Evolutionary conservation across 2,797 vertebrate genomes (phyloP), one percentile per base, ranked within the genome.

Genomic region (Acipenser transmontanus): DNA sequence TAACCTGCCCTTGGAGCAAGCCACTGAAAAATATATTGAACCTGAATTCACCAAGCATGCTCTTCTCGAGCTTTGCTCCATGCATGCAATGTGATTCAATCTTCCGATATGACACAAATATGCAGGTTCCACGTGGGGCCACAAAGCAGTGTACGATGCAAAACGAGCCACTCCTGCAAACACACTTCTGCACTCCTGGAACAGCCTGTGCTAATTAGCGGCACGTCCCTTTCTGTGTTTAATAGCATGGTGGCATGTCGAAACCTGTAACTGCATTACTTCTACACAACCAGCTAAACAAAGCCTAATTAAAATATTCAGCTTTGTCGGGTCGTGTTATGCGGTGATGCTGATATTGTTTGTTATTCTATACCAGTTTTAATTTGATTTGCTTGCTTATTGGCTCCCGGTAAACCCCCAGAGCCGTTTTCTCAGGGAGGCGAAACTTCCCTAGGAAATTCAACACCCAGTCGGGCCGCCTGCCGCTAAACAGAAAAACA

Each of bases 281-380:
- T 68, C 68, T 65, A 63, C 69, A 20, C 69, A 72, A 66, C 65
- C 68, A 57, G 69, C 66, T 8, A 0, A 70, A 62, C 70, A 73
- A 8, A 72, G 69, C 66, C 69, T 78, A 73, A 79, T 82, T 77
- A 74, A 75, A 59, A 70, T 66, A 65, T 66, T 70, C 73, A 61
- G 62, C 69, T 11, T 47, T 8, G 4, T 72, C 68, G 51, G 69
- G 67, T 51, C n/a, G 12, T 68, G 69, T 76, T 70, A 64, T 65
- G 67, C 62, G 68, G 66, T 68, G 66, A 71, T 11, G 51, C 70
- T 70, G 74, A 74, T 66, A 49, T 75, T 76, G 75, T 69, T 78
- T 73, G 72, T 79, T 80, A 71, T 73, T 75, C 66, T 20, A 61
- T 63, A 66, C 51, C 61, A 50, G 49, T 63, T 68, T 69, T 71